Percentiles rank a stretch among this genome's conserved stretches.
Evolutionary conservation across 2,888 invertebrate species (phyloP).

Genomic region (Leptinotarsa haldemani): DNA sequence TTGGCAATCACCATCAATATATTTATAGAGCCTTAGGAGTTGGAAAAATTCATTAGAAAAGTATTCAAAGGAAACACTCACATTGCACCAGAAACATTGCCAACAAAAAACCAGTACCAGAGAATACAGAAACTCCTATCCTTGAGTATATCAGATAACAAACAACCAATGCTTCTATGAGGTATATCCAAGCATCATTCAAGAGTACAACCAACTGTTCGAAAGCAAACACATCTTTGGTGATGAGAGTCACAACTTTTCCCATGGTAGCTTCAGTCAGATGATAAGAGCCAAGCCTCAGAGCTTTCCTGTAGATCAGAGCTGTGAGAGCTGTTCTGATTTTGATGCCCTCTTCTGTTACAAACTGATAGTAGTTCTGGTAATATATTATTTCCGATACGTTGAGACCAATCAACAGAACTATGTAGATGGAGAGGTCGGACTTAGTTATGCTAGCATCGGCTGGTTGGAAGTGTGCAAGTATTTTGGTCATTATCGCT

Average conservation of each 20-base stretch:
- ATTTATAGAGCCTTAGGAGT: too few relatives aligned
- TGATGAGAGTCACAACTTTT: conserved; percentile 85
- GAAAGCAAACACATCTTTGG: conserved; percentile 93
- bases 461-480: conserved; percentile 51
- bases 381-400: conserved; percentile 74
- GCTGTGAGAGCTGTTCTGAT: conserved; percentile 76
- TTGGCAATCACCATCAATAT: too few relatives aligned
- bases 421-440: conserved; percentile 79
- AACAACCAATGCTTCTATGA: conserved; percentile 83
- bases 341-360: conserved; percentile 82
- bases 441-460: conserved; percentile 47
- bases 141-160: conserved; percentile 79
- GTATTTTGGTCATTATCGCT: conserved; percentile 51
- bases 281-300: conserved; percentile 65
- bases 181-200: conserved; percentile 93
- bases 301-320: conserved; percentile 71
- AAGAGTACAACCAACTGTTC: conserved; percentile 88
- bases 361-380: conserved; percentile 80
- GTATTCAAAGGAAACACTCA: conserved; percentile 46
- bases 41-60: not conserved
- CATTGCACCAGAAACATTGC: conserved; percentile 65
- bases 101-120: conserved; percentile 69
- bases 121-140: conserved; percentile 69
- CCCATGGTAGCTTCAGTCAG: conserved; percentile 78
- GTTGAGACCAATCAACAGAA: conserved; percentile 77